phyloP scores from a whole-genome alignment of 1,140 invertebrate species.

The Drosophila sturtevanti region DNA sequence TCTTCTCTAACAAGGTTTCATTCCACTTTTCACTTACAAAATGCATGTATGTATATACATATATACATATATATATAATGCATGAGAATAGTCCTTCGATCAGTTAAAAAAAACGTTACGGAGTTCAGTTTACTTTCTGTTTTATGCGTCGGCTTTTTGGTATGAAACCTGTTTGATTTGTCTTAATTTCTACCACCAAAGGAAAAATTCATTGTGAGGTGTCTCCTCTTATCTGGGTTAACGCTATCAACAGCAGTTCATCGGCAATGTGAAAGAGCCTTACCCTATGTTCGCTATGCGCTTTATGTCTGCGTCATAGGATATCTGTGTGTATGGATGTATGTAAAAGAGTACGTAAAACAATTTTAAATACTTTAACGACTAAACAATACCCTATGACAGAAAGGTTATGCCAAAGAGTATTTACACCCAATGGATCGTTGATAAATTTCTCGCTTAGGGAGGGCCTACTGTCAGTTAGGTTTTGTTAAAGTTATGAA shows the following conservation, averaged over 20 bases:
- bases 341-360: neutral
- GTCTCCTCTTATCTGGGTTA: constrained; percentile 12
- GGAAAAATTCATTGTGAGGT: constrained; percentile 33
- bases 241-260: constrained; percentile 55
- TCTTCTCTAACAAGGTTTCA: constrained; percentile 31
- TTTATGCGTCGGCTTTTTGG: constrained; percentile 45
- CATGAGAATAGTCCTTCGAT: no score
- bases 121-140: constrained; percentile 18
- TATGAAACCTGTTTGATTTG: constrained; percentile 71
- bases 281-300: constrained; percentile 4
- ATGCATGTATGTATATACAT: no score
- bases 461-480: no score
- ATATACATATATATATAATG: no score
- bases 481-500: no score
- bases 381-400: neutral
- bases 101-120: no score
- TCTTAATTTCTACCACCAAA: constrained; percentile 73
- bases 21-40: constrained; percentile 26
- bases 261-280: constrained; percentile 46
- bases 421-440: no score
- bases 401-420: no score
- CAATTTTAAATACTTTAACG: neutral
- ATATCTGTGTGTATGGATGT: no score
- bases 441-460: no score
- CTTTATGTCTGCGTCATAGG: neutral